A percentile compares a stretch with the other conserved stretches of the same genome.
These are phyloP conservation scores for Adrianichthys oophorus DNA, from an alignment of 2,797 vertebrate genomes.

Conservation along the genomic window DNA sequence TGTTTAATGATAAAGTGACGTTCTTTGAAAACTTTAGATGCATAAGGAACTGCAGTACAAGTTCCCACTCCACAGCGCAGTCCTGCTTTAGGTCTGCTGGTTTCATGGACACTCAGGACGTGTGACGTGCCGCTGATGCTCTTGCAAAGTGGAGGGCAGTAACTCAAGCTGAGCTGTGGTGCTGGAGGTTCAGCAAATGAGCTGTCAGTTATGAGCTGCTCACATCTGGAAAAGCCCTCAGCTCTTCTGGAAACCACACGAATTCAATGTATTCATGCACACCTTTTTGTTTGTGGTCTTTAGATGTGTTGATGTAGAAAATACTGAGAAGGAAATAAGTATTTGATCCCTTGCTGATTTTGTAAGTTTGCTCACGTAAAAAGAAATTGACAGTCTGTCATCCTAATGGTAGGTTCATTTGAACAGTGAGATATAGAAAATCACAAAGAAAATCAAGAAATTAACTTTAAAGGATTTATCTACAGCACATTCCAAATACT, in stretches of 20 bases:
- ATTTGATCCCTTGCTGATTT: no score
- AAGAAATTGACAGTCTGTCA: no score
- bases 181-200: neutral
- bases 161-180: neutral
- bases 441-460: neutral
- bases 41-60: neutral
- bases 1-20: neutral
- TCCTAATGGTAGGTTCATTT: no score
- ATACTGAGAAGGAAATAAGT: neutral
- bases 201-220: neutral
- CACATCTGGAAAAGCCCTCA: constrained; percentile 3
- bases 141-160: neutral
- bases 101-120: neutral
- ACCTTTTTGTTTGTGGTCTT: no score
- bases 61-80: neutral
- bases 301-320: neutral
- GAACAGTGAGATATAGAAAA: neutral
- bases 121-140: neutral
- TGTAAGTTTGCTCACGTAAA: no score
- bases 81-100: neutral
- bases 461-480: no score
- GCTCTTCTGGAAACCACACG: constrained; percentile 6
- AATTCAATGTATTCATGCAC: neutral
- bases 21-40: neutral
- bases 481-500: no score